A percentile compares a stretch with the other conserved stretches of the same genome.
phyloP scores from a whole-genome alignment of 2,888 invertebrate genomes.

The Andrena bicolor region DNA sequence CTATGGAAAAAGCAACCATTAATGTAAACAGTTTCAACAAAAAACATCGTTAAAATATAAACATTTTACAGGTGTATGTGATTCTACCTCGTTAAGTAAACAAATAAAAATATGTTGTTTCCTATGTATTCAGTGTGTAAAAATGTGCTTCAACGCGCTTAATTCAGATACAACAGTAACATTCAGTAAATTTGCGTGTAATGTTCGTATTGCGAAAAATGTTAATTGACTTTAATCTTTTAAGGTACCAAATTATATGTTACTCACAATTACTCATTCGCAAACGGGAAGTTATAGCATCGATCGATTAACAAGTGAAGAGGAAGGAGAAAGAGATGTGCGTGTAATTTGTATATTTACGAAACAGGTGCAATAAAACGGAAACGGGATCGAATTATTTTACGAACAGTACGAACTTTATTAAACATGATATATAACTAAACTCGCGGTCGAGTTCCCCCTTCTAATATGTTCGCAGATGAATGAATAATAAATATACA shows the following conservation, averaged over 20 bases:
- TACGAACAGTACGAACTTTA: slow-evolving; percentile 59
- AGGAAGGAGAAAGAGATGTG: background rate
- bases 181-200: background rate
- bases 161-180: background rate
- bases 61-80: slow-evolving; percentile 26
- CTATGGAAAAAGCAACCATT: slow-evolving; percentile 80
- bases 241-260: background rate
- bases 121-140: background rate
- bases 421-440: slow-evolving; percentile 57
- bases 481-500: slow-evolving; percentile 68
- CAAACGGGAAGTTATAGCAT: background rate
- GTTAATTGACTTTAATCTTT: background rate
- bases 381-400: slow-evolving; percentile 33
- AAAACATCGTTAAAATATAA: slow-evolving; percentile 33
- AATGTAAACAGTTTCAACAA: slow-evolving; percentile 53
- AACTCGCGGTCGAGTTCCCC: slow-evolving; percentile 49
- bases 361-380: background rate
- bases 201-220: background rate
- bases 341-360: background rate
- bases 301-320: background rate
- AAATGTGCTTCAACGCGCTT: background rate
- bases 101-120: slow-evolving; percentile 3
- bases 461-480: slow-evolving; percentile 53
- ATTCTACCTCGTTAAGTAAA: slow-evolving; percentile 6
- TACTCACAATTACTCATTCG: background rate